Conservation (phyloP, 2,888 invertebrate genomes). For the Maniola hyperantus region DNA sequence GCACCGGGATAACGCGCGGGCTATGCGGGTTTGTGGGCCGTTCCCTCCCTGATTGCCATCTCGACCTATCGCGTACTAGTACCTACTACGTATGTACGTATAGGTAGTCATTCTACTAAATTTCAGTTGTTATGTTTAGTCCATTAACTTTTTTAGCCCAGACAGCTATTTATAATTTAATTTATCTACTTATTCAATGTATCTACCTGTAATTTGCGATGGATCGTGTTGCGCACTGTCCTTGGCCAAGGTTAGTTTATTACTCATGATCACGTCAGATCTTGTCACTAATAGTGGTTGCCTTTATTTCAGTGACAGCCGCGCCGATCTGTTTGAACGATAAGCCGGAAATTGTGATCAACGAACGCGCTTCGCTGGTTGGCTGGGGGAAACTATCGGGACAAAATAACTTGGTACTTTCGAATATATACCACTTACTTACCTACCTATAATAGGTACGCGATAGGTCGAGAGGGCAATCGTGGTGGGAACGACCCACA, state of each 20-base stretch:
- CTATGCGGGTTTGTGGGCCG: too few species aligned
- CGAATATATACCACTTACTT: neutral
- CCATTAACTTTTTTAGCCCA: slow-evolving; percentile 10
- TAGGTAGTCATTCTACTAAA: too few species aligned
- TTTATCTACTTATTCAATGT: neutral
- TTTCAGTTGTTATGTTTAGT: too few species aligned
- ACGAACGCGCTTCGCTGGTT: slow-evolving; percentile 83
- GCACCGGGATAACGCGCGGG: too few species aligned
- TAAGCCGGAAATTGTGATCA: slow-evolving; percentile 86
- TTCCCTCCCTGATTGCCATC: too few species aligned
- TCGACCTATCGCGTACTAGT: too few species aligned
- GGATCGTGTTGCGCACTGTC: slow-evolving; percentile 11
- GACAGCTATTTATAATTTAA: neutral
- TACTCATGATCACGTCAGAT: slow-evolving; percentile 35
- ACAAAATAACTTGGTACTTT: slow-evolving; percentile 67
- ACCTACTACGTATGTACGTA: too few species aligned
- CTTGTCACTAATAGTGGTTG: slow-evolving; percentile 38
- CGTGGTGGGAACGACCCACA: too few species aligned
- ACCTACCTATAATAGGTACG: too few species aligned
- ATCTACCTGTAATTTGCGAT: slow-evolving; percentile 11
- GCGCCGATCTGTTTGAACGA: slow-evolving; percentile 89
- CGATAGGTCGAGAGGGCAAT: too few species aligned
- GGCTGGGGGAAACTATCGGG: slow-evolving; percentile 89
- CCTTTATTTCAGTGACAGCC: slow-evolving; percentile 85
- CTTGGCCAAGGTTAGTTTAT: slow-evolving; percentile 32